Conservation (phyloP, 1,140 invertebrate genomes). For the Carposina sasakii region DNA sequence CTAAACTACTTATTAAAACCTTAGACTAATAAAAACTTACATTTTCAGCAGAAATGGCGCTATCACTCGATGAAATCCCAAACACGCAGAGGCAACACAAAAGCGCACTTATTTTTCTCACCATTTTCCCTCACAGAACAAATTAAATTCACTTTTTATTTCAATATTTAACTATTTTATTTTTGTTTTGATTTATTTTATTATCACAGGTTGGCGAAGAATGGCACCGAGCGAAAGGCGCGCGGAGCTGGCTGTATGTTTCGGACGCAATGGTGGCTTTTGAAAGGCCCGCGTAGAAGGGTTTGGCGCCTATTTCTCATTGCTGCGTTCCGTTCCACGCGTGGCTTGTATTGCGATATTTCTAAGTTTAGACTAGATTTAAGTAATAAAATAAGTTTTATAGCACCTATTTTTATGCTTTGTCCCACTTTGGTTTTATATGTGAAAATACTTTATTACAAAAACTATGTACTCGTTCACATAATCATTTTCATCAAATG, state of each 20-base stretch:
- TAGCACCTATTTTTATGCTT: too few species aligned
- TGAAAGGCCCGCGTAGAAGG: slow-evolving; percentile 69
- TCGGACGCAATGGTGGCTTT: slow-evolving; percentile 42
- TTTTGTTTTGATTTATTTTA: too few species aligned
- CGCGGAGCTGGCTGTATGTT: slow-evolving; percentile 51
- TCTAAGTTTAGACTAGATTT: too few species aligned
- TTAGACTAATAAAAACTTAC: too few species aligned
- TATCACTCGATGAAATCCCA: slow-evolving; percentile 49
- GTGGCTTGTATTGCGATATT: neutral
- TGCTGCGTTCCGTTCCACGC: slow-evolving; percentile 48
- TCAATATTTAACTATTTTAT: neutral
- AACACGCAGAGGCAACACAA: slow-evolving; percentile 56
- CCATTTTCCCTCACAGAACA: slow-evolving; percentile 46
- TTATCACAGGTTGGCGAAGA: slow-evolving; percentile 27
- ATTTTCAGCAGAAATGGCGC: slow-evolving; percentile 56
- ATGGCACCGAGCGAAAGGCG: slow-evolving; percentile 60
- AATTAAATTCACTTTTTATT: neutral
- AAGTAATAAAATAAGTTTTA: too few species aligned
- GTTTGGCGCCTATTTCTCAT: slow-evolving; percentile 59
- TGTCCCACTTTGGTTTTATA: too few species aligned
- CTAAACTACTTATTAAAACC: too few species aligned
- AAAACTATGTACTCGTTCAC: too few species aligned
- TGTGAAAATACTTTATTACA: too few species aligned
- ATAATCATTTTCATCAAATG: too few species aligned
- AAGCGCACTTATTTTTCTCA: slow-evolving; percentile 56